Base-by-base conservation (phyloP, 2,113 vertebrate species). In the Alethe diademata region DNA sequence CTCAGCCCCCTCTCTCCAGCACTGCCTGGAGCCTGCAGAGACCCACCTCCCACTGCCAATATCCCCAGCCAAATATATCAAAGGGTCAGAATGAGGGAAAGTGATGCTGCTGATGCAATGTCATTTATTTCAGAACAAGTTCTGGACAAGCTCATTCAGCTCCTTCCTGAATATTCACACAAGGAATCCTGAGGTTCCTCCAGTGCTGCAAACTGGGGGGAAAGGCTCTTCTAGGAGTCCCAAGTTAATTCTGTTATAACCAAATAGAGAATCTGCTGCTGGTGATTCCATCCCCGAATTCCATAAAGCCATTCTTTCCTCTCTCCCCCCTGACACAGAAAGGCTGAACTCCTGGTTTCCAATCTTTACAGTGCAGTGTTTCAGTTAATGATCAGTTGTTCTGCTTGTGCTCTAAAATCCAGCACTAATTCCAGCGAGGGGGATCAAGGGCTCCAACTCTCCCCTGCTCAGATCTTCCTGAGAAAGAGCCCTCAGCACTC, bases 291-390 rank as follows among this genome's bases (percentile, higher is more conserved):
- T 2, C 33, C 23, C 38, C 1, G 28, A 11, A 36, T 54, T 60
- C 72, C 36, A 40, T 4, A 17, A 50, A 40, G 12, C 38, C 40
- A 29, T 12, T 66, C 78, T 43, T 71, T 12, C 45, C 50, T 51
- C 29, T 50, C 48, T 29, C 19, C 24, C 56, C 23, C 11, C 19
- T 24, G 22, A 12, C 29, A 40, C 3, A 22, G 18, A 20, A 57
- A 33, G 11, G 48, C 1, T 60, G 53, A 87, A 38, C 20, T 82
- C 36, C 14, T 4, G 2, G 23, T 57, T 72, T 60, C 38, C 50
- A 72, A 0, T 0, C 9, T 31, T 9, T 12, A 3, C 13, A 54
- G 33, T 3, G 7, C 76, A 64, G 0, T 10, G 23, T 16, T 28
- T 50, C 73, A 88, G 67, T 42, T 31, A 26, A 25, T 3, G 28